phyloP scores from a whole-genome alignment of 2,797 vertebrate species.

The Calcarius lapponicus region DNA sequence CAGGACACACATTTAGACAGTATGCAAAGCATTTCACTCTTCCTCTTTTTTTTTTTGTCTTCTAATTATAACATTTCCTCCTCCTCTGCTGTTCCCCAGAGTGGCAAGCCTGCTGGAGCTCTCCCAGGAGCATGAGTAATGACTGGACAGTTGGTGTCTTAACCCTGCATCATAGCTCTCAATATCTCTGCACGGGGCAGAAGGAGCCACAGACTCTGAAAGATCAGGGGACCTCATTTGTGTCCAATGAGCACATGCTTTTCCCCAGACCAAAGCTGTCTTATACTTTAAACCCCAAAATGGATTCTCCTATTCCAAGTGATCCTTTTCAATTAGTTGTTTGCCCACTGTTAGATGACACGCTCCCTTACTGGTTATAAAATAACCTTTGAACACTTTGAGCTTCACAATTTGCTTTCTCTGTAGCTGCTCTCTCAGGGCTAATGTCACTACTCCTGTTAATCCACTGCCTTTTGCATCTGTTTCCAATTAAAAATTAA shows the following conservation, averaged over 20 bases:
- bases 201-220: background rate
- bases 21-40: background rate
- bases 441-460: background rate
- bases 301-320: background rate
- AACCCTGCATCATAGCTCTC: background rate
- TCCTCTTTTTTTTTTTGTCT: no score
- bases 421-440: background rate
- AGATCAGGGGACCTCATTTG: background rate
- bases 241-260: background rate
- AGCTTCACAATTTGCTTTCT: background rate
- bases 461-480: constrained; percentile 20
- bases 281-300: background rate
- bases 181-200: background rate
- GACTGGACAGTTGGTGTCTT: background rate
- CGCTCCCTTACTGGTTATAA: background rate
- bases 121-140: background rate
- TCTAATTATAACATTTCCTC: background rate
- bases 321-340: background rate
- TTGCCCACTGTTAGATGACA: constrained; percentile 1
- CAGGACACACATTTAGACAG: background rate
- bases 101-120: background rate
- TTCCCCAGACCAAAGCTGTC: background rate
- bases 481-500: constrained; percentile 34
- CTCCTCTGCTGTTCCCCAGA: background rate
- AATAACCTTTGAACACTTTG: background rate